Evolutionary conservation across 2,113 vertebrate species (phyloP).

Genomic region (Brachyhypopomus gauderio): DNA sequence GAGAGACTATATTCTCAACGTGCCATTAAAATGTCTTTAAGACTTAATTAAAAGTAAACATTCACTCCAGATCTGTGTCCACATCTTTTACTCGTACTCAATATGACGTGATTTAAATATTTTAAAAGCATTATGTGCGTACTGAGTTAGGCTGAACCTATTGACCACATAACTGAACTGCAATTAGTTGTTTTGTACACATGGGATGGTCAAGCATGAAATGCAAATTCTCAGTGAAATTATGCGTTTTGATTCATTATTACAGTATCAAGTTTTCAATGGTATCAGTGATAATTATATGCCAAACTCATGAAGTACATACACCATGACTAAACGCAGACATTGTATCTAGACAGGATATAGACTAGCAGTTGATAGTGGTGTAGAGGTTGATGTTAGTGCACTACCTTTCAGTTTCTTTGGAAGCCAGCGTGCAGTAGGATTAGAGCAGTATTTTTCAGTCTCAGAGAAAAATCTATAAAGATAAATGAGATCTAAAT

Average conservation of each 20-base stretch:
- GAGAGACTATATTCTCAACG: too few species aligned
- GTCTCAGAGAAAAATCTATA: constrained; percentile 42
- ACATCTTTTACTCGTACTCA: too few species aligned
- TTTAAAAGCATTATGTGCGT: too few species aligned
- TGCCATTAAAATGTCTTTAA: too few species aligned
- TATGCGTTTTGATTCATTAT: neutral
- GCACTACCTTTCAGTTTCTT: constrained; percentile 30
- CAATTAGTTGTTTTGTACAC: too few species aligned
- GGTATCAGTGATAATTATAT: neutral
- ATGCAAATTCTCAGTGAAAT: neutral
- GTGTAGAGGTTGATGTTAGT: neutral
- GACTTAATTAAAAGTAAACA: too few species aligned
- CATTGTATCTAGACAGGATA: neutral
- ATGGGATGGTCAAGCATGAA: neutral
- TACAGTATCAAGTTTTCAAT: neutral
- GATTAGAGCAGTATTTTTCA: constrained; percentile 45
- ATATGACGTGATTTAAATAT: too few species aligned
- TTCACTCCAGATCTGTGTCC: too few species aligned
- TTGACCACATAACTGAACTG: too few species aligned
- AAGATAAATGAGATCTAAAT: neutral
- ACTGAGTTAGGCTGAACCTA: too few species aligned
- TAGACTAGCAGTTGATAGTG: neutral
- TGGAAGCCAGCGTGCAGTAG: constrained; percentile 41
- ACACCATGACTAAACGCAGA: neutral
- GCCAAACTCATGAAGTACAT: neutral